Base-by-base conservation (phyloP, 2,113 vertebrate species). In the Centropus unirufus region DNA sequence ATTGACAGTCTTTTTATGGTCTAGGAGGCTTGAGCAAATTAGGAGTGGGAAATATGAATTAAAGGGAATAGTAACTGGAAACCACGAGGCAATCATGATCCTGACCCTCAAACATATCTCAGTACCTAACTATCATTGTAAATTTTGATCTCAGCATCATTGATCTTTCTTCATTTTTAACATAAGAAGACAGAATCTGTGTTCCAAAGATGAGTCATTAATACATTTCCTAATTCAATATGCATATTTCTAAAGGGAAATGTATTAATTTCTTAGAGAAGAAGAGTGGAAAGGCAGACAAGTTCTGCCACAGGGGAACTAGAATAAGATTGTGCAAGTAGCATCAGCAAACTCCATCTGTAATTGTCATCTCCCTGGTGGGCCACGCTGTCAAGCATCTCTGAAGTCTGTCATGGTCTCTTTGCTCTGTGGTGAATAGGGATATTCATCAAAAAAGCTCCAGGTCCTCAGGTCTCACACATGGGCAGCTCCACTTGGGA, bases 371-470 rank as follows among this genome's bases (percentile, higher is more conserved):
- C 47, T 75, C 44, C 81, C 85, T 49, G 67, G 91, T 91, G 75
- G 78, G 70, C 80, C 70, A 79, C 49, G 21, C 46, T 3, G 1
- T 83, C 90, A 94, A 87, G 58, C 27, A 89, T 57, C 83, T 87
- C 74, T 19, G 1, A 93, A 61, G 46, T 85, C 75, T 75, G 89
- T 92, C 76, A 93, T 59, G 90, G 72, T 94, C 85, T 69, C 80
- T 92, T 92, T 90, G 55, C 92, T 94, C 91, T 69, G 20, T 59
- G 54, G 52, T 0, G 1, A 94, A 47, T 61, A 58, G 82, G 88
- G 80, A 82, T 84, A 97, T 96, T 96, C 75, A 94, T 96, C 78
- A 92, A 86, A 95, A 95, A 89, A 93, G 32, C 66, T 92, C 49
- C 88, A 87, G 70, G 67, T 97, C 90, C 79, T 59, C 84, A 94